Base-by-base conservation (phyloP, 2,113 vertebrate genomes). In the Hippocampus abdominalis region DNA sequence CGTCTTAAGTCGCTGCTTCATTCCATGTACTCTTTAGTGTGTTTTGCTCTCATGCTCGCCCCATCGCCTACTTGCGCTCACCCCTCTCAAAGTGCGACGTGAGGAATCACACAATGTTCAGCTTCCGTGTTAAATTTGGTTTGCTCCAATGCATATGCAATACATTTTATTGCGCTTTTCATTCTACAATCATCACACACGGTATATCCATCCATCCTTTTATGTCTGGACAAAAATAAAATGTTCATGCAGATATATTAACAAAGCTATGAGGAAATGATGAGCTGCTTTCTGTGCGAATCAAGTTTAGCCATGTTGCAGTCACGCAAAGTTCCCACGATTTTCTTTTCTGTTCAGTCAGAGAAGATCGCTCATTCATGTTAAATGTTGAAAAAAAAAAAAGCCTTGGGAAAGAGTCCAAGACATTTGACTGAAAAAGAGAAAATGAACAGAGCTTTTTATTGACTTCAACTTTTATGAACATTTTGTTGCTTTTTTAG, bases 11-110 rank as follows among this genome's bases (percentile, higher is more conserved):
- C 15, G 39, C 61, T 7, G 23, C 29, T 3, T 39, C 20, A 44
- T 64, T 57, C 62, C 16, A 9, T 54, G 61, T 79, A 84, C 81
- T 90, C 82, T 90, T 91, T 80, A 89, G 46, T 89, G 78, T 83
- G 81, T 81, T 87, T 87, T 85, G 80, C 68, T 77, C 69, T 77
- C 79, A 59, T 71, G 25, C 82, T 71, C 74, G 77, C 74, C 61
- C 87, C 73, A 81, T 85, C 81, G 29, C 84, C 87, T 68, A 89
- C 88, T 76, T 92, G 51, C 86, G 78, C 75, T 60, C 25, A 44
- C 27, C 80, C 66, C 59, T 74, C 66, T 4, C 23, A 71, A 36
- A 70, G 73, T 62, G 72, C 74, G 54, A 69, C 8, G 59, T 72
- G 69, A 71, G 64, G 29, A 81, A 67, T 48, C 60, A 76, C 63